phyloP scores from a whole-genome alignment of 2,888 invertebrate species.

The Urechis unicinctus region DNA sequence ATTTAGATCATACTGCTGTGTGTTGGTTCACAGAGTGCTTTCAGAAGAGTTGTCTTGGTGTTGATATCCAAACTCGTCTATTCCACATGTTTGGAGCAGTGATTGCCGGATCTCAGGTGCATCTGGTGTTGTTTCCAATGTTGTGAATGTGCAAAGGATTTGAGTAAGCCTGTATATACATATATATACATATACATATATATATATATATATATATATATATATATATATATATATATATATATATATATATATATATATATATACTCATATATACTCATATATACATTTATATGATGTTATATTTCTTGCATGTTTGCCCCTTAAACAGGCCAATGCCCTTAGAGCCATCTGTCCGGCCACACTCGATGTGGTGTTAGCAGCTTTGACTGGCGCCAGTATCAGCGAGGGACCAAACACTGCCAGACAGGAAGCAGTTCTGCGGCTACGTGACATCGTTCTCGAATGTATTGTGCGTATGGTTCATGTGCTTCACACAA shows the following conservation, averaged over 20 bases:
- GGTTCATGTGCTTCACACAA: constrained; percentile 57
- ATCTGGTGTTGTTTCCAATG: not conserved
- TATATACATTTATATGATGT: no score
- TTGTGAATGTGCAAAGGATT: no score
- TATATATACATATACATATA: no score
- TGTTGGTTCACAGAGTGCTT: constrained; percentile 47
- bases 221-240: no score
- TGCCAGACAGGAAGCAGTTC: constrained; percentile 40
- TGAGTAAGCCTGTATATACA: no score
- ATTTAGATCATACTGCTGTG: no score
- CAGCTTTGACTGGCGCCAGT: constrained; percentile 48
- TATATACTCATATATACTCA: no score
- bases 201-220: no score
- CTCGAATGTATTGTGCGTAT: constrained; percentile 57
- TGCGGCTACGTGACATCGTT: constrained; percentile 52
- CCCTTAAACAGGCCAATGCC: constrained; percentile 57
- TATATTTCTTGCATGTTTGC: no score
- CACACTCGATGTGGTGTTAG: constrained; percentile 58
- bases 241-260: no score
- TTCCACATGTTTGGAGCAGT: constrained; percentile 58
- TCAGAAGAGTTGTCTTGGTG: constrained; percentile 33
- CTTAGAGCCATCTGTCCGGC: constrained; percentile 60
- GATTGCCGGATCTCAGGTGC: constrained; percentile 60
- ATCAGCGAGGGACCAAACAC: constrained; percentile 23
- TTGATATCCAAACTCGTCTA: constrained; percentile 37